Percentiles rank a stretch among this genome's conserved stretches.
Evolutionary conservation across 2,888 invertebrate genomes (phyloP).

Genomic region (Harpalus rubripes): DNA sequence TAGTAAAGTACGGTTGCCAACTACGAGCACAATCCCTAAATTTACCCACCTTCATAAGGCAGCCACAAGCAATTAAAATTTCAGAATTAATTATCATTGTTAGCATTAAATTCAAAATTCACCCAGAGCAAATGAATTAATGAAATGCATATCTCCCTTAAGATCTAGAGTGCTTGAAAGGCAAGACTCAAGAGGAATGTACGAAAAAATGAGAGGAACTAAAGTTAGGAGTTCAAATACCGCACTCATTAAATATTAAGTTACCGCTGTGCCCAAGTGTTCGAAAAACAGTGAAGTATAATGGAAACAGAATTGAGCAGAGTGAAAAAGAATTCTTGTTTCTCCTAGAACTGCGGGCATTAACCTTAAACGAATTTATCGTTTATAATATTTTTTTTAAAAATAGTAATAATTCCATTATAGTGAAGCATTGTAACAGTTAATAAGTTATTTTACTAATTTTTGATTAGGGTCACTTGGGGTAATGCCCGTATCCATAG

Average conservation of each 20-base stretch:
- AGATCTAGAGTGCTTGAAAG: conserved; percentile 26
- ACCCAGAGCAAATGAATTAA: conserved; percentile 21
- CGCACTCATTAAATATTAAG: background rate
- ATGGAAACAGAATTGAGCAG: background rate
- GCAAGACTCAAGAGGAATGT: background rate
- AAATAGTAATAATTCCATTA: no score
- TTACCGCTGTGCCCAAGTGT: background rate
- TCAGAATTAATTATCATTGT: conserved; percentile 5
- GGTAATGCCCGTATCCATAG: no score
- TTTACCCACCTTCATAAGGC: background rate
- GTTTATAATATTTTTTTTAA: no score
- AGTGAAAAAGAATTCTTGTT: no score
- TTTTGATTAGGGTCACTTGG: no score
- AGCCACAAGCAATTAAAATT: background rate
- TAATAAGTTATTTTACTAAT: no score
- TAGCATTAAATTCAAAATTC: conserved; percentile 41
- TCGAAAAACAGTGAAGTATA: background rate
- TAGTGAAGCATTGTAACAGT: no score
- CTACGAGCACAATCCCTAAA: background rate
- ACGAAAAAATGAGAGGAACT: background rate
- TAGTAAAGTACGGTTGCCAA: background rate
- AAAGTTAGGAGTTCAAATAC: background rate
- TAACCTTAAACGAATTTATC: no score
- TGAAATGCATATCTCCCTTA: conserved; percentile 39
- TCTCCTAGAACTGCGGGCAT: no score